These are phyloP conservation scores for Galleria mellonella DNA, from an alignment of 1,140 invertebrate genomes.

Conservation along the genomic window DNA sequence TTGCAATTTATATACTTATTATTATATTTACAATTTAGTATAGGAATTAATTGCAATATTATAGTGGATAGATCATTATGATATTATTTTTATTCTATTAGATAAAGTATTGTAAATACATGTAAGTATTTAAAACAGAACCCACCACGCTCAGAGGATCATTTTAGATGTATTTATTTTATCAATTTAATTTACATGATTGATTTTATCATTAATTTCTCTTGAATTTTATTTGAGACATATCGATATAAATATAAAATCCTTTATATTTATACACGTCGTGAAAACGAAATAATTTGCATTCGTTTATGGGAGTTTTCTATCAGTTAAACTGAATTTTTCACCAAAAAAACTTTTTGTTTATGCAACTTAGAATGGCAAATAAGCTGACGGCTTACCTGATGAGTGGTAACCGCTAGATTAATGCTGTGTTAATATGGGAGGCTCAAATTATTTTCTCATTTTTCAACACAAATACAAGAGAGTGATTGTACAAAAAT, in stretches of 20 bases:
- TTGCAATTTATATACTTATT: constrained; percentile 1
- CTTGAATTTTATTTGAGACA: background rate
- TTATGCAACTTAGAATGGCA: no score
- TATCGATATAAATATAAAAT: background rate
- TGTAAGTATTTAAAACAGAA: constrained; percentile 9
- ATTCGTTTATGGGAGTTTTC: no score
- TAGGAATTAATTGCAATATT: constrained; percentile 12
- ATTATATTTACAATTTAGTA: constrained; percentile 4
- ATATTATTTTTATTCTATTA: constrained; percentile 12
- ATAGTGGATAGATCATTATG: constrained; percentile 17
- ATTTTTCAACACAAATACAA: no score
- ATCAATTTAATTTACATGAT: background rate
- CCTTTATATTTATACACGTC: background rate
- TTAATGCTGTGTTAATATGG: no score
- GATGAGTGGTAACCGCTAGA: no score
- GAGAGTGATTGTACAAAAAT: no score
- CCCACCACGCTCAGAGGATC: constrained; percentile 16
- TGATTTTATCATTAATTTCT: background rate
- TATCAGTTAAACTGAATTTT: no score
- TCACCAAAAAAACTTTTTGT: no score
- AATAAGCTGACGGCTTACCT: no score
- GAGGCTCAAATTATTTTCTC: no score
- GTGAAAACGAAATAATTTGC: background rate
- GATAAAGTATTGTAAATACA: constrained; percentile 21
- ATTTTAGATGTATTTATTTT: constrained; percentile 6